Evolutionary conservation across 2,113 vertebrate species (phyloP), one percentile per base, ranked within the genome.

Genomic region (Megalops atlanticus): DNA sequence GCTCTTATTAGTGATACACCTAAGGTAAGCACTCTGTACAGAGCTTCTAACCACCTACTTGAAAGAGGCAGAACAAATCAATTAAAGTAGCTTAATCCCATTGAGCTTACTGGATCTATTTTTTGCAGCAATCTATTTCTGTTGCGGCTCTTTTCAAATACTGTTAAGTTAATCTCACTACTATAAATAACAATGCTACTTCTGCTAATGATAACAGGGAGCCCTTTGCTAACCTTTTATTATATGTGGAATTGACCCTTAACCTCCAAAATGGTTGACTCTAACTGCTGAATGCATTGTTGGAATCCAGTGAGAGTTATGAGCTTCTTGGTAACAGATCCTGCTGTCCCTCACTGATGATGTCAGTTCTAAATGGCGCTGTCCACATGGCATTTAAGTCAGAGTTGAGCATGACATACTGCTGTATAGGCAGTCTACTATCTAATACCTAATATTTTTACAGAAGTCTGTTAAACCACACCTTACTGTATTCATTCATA

Each of bases 341-440:
- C 39, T 41, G 58, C 35, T 74, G 14, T 16, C 5, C 49, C 21
- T 15, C 31, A 14, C 45, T 3, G 36, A 27, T 86, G 84, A 89
- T 74, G 84, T 88, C 88, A 86, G 43, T 35, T 80, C 86, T 90
- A 89, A 89, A 89, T 84, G 83, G 54, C 84, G 86, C 81, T n/a
- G 80, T 24, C 24, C 18, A 4, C 18, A 18, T 58, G 52, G 52
- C 52, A 58, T 58, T 58, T 58, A n/a, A 58, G 52, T 88, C 80
- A 81, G 86, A 86, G 77, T 80, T 80, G 36, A 72, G 35, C 84
- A 15, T 38, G 76, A 84, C 49, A 12, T 18, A 12, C 49, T 4
- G 14, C 49, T 3, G 3, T 18, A 0, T 18, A 24, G 3, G 4
- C 1, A 21, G 21, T 58, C 18, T 18, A 4, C 3, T 7, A 24